Base-by-base conservation (phyloP, 2,113 vertebrate genomes). In the Penelope pileata region DNA sequence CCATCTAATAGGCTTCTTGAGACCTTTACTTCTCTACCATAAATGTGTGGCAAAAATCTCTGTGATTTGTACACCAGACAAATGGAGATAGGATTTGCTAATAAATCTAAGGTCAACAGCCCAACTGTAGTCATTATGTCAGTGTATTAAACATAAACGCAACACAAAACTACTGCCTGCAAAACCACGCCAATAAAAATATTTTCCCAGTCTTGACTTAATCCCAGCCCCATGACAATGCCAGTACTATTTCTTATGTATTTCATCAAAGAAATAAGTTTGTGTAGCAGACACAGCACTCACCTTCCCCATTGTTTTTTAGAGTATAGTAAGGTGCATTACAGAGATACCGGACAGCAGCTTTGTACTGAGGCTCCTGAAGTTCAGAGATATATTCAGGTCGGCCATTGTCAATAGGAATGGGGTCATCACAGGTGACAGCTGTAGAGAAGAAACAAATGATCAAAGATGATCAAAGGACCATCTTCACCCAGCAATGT, bases 371-470 rank as follows among this genome's bases (percentile, higher is more conserved):
- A 67, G 98, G 98, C 8, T 96, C 34, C 0, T 18, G 91, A 12
- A 73, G 60, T 3, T 90, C 63, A 0, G 96, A 96, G 30, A 96
- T 2, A 0, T 97, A 96, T 5, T 45, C 2, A 0, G 48, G 50
- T 43, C 72, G 90, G 24, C 97, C 97, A 15, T 98, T 92, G 8
- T 40, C 64, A 67, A 97, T 67, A 74, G 94, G 12, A 2, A 89
- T 53, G 12, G 99, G 99, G 12, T 27, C 2, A 8, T 98, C 98
- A 51, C 99, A 99, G 74, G 99, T 95, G 74, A 99, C 98, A 91
- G 96, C 99, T 99, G 77, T 7, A 77, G 74, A 32, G 72, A 34
- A 74, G 34, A 92, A 54, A 29, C 23, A 60, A 81, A 8, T 4
- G 1, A 68, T 43, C 29, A 75, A 68, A 12, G 16, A 32, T 6